Evolutionary conservation across 2,888 invertebrate species (phyloP).

Genomic region (Tipula unca): DNA sequence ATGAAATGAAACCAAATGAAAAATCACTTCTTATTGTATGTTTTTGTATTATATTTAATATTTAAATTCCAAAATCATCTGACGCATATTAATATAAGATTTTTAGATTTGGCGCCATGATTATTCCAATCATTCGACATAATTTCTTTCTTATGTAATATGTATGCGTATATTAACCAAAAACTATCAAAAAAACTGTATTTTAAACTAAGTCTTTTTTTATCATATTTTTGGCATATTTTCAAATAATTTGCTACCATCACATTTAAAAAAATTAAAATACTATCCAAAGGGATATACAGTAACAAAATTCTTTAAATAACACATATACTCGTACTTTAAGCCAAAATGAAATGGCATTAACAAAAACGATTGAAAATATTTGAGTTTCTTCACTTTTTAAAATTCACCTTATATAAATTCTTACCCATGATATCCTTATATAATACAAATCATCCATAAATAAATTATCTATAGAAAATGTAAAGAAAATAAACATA

Average conservation of each 20-base stretch:
- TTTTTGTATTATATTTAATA: neutral
- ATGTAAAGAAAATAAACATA: no score
- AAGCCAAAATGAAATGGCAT: no score
- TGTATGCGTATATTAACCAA: neutral
- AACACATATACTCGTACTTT: no score
- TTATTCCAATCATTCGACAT: neutral
- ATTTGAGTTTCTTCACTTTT: neutral
- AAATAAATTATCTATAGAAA: no score
- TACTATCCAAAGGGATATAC: no score
- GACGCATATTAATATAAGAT: neutral
- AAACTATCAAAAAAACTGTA: neutral
- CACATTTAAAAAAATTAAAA: neutral
- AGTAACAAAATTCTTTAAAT: neutral
- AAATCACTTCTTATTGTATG: neutral
- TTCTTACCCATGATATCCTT: neutral
- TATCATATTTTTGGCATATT: neutral
- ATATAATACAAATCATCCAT: neutral
- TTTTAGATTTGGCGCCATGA: neutral
- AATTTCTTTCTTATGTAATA: neutral
- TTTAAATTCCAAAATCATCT: neutral
- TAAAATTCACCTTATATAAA: neutral
- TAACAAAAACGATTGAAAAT: no score
- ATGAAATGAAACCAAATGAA: neutral
- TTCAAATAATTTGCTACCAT: neutral
- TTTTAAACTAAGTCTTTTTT: neutral